Evolutionary conservation across 2,797 vertebrate species (phyloP).

Genomic region (Prionace glauca): DNA sequence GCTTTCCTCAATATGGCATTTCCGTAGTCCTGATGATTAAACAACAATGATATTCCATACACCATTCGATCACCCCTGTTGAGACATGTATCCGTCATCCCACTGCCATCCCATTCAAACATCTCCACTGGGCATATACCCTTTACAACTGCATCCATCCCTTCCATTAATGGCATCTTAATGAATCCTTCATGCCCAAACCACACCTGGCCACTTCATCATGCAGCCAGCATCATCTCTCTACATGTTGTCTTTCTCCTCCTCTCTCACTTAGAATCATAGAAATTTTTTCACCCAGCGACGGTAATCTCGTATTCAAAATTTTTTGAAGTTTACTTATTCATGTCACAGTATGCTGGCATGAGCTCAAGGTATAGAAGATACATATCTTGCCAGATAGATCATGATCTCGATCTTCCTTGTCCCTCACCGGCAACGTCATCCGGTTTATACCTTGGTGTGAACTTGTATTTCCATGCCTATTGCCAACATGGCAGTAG

Average conservation of each 20-base stretch:
- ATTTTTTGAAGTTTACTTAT: too few species aligned
- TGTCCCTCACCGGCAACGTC: too few species aligned
- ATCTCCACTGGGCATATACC: background rate
- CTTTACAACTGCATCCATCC: background rate
- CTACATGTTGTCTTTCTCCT: background rate
- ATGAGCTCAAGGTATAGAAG: too few species aligned
- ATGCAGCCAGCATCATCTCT: background rate
- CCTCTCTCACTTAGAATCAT: background rate
- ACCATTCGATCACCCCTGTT: background rate
- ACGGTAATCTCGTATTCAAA: too few species aligned
- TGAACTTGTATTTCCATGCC: too few species aligned
- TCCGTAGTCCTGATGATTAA: background rate
- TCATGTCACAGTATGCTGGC: too few species aligned
- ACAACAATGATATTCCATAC: background rate
- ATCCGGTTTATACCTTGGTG: too few species aligned
- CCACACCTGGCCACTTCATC: background rate
- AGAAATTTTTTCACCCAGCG: too few species aligned
- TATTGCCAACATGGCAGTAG: too few species aligned
- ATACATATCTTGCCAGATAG: too few species aligned
- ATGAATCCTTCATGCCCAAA: background rate
- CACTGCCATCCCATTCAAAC: background rate
- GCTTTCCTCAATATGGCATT: background rate
- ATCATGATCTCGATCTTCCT: too few species aligned
- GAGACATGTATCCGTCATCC: background rate
- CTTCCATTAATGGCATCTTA: background rate